Conservation (phyloP, 64 coral and sea anemone genomes). For the Montipora capricornis region DNA sequence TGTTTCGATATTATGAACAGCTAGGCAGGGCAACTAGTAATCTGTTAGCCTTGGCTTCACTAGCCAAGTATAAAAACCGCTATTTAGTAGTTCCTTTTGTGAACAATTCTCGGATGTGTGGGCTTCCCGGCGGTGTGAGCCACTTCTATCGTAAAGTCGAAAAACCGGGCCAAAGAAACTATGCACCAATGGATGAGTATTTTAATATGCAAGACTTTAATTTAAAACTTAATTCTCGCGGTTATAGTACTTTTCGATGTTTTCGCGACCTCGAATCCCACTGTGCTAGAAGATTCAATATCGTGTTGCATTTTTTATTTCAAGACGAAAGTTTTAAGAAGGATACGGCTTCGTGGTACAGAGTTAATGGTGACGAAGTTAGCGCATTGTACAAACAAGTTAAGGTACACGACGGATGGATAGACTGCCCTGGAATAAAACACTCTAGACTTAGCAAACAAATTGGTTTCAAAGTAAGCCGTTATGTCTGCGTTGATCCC, state of each 20-base stretch:
- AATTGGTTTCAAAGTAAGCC: slow-evolving; percentile 90
- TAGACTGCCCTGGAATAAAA: slow-evolving; percentile 82
- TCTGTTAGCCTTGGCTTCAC: slow-evolving; percentile 85
- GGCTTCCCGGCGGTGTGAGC: slow-evolving; percentile 80
- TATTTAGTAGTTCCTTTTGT: slow-evolving; percentile 88
- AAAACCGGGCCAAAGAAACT: slow-evolving; percentile 26
- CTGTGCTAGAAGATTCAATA: slow-evolving; percentile 84
- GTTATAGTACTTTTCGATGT: slow-evolving; percentile 78
- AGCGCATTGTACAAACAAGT: slow-evolving; percentile 73
- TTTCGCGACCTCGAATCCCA: slow-evolving; percentile 84
- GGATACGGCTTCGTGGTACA: slow-evolving; percentile 84
- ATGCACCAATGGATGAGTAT: slow-evolving; percentile 77
- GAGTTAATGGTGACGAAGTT: slow-evolving; percentile 65
- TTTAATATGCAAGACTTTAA: slow-evolving; percentile 81
- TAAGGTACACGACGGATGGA: slow-evolving; percentile 75
- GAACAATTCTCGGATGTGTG: slow-evolving; percentile 98
- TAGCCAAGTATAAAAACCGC: slow-evolving; percentile 80
- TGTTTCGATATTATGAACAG: slow-evolving; percentile 99
- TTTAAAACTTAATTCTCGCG: slow-evolving; percentile 64
- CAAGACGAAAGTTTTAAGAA: slow-evolving; percentile 55
- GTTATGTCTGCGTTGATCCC: slow-evolving; percentile 97
- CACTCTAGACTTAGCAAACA: slow-evolving; percentile 88
- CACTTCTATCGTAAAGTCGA: slow-evolving; percentile 73
- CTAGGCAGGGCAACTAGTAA: slow-evolving; percentile 92
- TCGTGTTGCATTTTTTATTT: slow-evolving; percentile 96